These are phyloP conservation scores for Helicoverpa zea DNA, from an alignment of 1,140 invertebrate genomes.

Conservation along the genomic window DNA sequence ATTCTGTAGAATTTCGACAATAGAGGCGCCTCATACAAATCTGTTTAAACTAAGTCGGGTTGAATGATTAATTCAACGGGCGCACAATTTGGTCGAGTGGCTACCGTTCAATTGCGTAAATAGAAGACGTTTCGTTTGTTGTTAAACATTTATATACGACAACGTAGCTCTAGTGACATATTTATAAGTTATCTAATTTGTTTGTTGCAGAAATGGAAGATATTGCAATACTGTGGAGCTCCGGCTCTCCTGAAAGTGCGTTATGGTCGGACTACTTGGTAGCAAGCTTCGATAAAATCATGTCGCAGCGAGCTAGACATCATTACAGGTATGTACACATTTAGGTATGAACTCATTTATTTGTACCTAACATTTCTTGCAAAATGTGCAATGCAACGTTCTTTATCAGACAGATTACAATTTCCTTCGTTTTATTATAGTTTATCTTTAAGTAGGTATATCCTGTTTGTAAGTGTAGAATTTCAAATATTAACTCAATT, in stretches of 20 bases:
- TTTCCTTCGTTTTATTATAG: slow-evolving; percentile 8
- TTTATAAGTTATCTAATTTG: neutral
- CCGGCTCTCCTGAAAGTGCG: slow-evolving; percentile 91
- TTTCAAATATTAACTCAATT: neutral
- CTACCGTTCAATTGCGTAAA: neutral
- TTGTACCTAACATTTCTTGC: neutral
- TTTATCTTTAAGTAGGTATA: neutral
- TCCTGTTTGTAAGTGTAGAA: neutral
- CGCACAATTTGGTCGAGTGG: slow-evolving; percentile 39
- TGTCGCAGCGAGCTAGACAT: slow-evolving; percentile 91
- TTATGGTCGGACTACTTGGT: slow-evolving; percentile 94
- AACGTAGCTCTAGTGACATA: neutral
- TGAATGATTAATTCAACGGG: slow-evolving; percentile 15
- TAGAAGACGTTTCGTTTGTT: neutral
- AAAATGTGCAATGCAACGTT: neutral
- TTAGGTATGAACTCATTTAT: neutral
- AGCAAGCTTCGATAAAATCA: slow-evolving; percentile 93
- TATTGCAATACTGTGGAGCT: slow-evolving; percentile 92
- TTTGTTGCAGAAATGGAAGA: slow-evolving; percentile 91
- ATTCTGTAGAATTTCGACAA: neutral
- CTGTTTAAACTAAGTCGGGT: neutral
- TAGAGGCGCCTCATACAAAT: neutral
- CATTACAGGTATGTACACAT: slow-evolving; percentile 89
- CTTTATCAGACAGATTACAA: neutral
- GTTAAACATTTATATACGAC: neutral